Percentiles rank a stretch among this genome's conserved stretches.
These are phyloP conservation scores for Ectemnius cavifrons DNA, from an alignment of 2,888 invertebrate species.

Conservation along the genomic window DNA sequence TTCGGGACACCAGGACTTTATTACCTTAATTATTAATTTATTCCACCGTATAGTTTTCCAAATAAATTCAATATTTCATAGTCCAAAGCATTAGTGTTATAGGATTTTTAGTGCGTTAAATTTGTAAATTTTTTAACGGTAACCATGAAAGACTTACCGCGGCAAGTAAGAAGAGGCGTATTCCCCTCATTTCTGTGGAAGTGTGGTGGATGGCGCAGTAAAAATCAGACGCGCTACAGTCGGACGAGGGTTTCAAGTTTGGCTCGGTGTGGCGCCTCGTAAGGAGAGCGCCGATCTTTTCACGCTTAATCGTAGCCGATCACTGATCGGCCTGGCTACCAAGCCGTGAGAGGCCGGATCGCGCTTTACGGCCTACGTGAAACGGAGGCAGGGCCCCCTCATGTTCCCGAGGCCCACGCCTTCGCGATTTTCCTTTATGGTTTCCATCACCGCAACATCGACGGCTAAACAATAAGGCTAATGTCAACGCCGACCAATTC, in stretches of 20 bases:
- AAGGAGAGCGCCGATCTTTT: slow-evolving; percentile 38
- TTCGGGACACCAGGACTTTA: too few relatives aligned
- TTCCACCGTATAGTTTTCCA: too few relatives aligned
- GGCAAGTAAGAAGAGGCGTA: slow-evolving; percentile 17
- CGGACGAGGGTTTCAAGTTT: not conserved
- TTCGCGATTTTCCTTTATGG: slow-evolving; percentile 62
- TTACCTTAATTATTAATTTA: too few relatives aligned
- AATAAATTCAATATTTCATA: too few relatives aligned
- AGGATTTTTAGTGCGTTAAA: too few relatives aligned
- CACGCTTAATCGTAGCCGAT: slow-evolving; percentile 50
- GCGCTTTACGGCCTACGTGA: slow-evolving; percentile 47
- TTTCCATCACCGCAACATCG: slow-evolving; percentile 9
- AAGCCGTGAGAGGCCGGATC: slow-evolving; percentile 47
- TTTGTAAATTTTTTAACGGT: too few relatives aligned
- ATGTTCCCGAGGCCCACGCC: slow-evolving; percentile 61
- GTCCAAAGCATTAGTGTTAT: too few relatives aligned
- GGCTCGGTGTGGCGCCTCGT: not conserved
- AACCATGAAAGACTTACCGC: slow-evolving; percentile 34
- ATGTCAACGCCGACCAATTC: slow-evolving; percentile 4
- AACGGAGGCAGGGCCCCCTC: slow-evolving; percentile 50
- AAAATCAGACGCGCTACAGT: not conserved
- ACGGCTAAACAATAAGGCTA: not conserved
- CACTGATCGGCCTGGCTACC: slow-evolving; percentile 48
- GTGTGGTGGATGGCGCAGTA: not conserved
- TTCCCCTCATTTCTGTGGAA: slow-evolving; percentile 3